Conservation (phyloP, 2,888 invertebrate genomes). For the Cabera pusaria region DNA sequence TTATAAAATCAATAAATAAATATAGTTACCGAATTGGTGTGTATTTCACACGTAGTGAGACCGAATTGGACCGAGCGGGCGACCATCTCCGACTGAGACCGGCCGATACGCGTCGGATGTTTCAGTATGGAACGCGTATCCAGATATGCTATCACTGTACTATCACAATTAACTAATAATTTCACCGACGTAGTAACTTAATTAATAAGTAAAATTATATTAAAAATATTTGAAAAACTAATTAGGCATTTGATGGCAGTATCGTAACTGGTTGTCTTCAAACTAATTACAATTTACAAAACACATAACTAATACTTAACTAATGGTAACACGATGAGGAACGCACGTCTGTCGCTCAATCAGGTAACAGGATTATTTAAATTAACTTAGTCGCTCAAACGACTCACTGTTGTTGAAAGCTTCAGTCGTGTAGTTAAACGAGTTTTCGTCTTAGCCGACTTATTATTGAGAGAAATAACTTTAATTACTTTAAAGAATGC, state of each 20-base stretch:
- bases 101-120: slow-evolving; percentile 7
- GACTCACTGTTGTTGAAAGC: slow-evolving; percentile 11
- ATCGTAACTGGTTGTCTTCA: slow-evolving; percentile 78
- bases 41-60: slow-evolving; percentile 49
- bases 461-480: background rate
- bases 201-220: slow-evolving; percentile 58
- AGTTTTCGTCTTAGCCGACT: slow-evolving; percentile 3
- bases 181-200: slow-evolving; percentile 67
- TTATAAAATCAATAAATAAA: slow-evolving; percentile 76
- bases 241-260: slow-evolving; percentile 83
- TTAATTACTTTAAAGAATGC: background rate
- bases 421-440: slow-evolving; percentile 6
- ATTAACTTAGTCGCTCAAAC: slow-evolving; percentile 14
- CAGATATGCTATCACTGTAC: slow-evolving; percentile 66
- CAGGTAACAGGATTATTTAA: slow-evolving; percentile 72
- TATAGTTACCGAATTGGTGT: slow-evolving; percentile 69
- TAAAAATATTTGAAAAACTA: slow-evolving; percentile 67
- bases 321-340: slow-evolving; percentile 82
- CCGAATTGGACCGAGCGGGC: slow-evolving; percentile 36
- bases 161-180: slow-evolving; percentile 80
- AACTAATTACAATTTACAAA: slow-evolving; percentile 77
- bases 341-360: slow-evolving; percentile 76
- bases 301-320: slow-evolving; percentile 72
- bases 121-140: slow-evolving; percentile 28
- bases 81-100: slow-evolving; percentile 22